phyloP scores from a whole-genome alignment of 1,140 invertebrate species.

The Drosophila murphyi region DNA sequence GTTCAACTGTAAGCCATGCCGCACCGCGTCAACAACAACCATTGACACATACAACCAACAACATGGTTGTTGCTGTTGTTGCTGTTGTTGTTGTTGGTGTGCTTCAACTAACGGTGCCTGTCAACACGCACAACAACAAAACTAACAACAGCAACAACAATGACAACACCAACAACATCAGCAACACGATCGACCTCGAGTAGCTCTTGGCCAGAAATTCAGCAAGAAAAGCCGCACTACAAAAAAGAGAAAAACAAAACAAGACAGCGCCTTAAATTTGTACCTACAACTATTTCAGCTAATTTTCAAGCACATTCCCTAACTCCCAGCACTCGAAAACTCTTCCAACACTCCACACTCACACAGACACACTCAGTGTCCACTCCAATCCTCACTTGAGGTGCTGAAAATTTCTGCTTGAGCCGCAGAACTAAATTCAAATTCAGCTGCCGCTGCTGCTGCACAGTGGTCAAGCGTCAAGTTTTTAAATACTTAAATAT shows the following conservation, averaged over 20 bases:
- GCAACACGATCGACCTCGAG: constrained; percentile 45
- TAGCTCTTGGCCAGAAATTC: constrained; percentile 16
- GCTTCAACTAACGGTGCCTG: constrained; percentile 66
- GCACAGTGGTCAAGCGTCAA: constrained; percentile 23
- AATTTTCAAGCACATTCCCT: constrained; percentile 75
- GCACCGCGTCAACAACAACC: constrained; percentile 37
- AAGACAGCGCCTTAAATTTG: constrained; percentile 72
- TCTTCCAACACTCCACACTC: constrained; percentile 46
- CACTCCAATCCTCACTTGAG: constrained; percentile 34
- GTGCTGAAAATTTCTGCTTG: constrained; percentile 69
- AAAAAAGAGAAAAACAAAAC: constrained; percentile 4
- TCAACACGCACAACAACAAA: constrained; percentile 64
- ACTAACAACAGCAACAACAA: constrained; percentile 22
- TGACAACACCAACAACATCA: constrained; percentile 29
- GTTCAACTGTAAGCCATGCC: constrained; percentile 27
- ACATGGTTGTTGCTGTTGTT: constrained; percentile 54
- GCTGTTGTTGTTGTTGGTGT: background rate
- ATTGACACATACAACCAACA: constrained; percentile 79
- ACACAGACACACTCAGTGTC: constrained; percentile 5
- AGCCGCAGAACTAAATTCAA: constrained; percentile 48
- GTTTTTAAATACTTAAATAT: too few relatives aligned
- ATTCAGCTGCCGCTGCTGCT: constrained; percentile 22
- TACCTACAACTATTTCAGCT: constrained; percentile 83
- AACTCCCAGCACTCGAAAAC: constrained; percentile 47
- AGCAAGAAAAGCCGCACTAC: constrained; percentile 6